Percentiles rank a stretch among this genome's conserved stretches.
Conservation (phyloP, 2,888 invertebrate genomes). For the Gnatocerus cornutus region DNA sequence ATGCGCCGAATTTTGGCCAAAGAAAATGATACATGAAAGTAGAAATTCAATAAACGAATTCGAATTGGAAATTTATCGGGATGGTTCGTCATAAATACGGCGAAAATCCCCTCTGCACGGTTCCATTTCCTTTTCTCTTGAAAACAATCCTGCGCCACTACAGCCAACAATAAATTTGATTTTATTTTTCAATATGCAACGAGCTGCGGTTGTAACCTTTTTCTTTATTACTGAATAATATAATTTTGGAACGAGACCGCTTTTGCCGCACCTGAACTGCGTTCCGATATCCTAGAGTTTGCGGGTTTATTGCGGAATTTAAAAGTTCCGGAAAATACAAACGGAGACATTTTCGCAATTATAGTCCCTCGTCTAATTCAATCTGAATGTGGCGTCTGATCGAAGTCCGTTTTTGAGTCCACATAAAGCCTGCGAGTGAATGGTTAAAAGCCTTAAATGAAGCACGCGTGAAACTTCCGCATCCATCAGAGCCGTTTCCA, state of each 20-base stretch:
- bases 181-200: constrained; percentile 59
- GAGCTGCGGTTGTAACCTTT: constrained; percentile 44
- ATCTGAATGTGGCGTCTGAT: constrained; percentile 56
- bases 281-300: constrained; percentile 23
- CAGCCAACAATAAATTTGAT: constrained; percentile 55
- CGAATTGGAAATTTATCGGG: constrained; percentile 56
- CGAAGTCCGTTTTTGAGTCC: constrained; percentile 57
- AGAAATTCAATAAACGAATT: constrained; percentile 54
- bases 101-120: constrained; percentile 27
- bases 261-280: constrained; percentile 34
- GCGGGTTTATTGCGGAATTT: constrained; percentile 14
- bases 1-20: constrained; percentile 37
- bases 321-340: background rate
- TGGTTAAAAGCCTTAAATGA: constrained; percentile 65
- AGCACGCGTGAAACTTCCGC: constrained; percentile 64
- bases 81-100: constrained; percentile 55
- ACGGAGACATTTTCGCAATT: too few relatives aligned
- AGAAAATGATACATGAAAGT: constrained; percentile 45
- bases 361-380: constrained; percentile 51
- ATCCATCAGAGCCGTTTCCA: constrained; percentile 61
- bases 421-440: constrained; percentile 56
- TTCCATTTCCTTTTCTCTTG: constrained; percentile 36
- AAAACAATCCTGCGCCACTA: constrained; percentile 44
- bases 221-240: constrained; percentile 43
- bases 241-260: constrained; percentile 26